Percentiles rank a stretch among this genome's conserved stretches.
Conservation (phyloP, 2,797 vertebrate genomes). For the Chaenodraco wilsoni region DNA sequence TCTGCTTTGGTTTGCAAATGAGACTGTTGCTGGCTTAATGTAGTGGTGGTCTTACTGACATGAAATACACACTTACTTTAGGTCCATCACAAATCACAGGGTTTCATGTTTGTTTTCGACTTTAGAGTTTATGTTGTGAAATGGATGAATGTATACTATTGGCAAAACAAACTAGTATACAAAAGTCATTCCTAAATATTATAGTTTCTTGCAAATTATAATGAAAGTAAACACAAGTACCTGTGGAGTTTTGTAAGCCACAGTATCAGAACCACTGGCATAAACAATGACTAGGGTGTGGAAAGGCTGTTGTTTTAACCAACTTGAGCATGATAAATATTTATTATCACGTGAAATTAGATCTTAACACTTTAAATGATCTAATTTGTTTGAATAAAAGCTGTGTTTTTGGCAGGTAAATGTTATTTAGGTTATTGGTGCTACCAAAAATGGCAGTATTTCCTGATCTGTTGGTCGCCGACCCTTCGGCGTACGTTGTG, state of each 20-base stretch:
- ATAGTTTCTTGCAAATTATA: neutral
- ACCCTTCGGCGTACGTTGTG: slow-evolving; percentile 81
- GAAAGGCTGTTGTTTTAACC: neutral
- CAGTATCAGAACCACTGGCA: neutral
- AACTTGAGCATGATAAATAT: neutral
- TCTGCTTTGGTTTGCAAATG: slow-evolving; percentile 72
- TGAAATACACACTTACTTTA: neutral
- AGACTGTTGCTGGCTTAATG: slow-evolving; percentile 27
- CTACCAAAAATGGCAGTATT: slow-evolving; percentile 76
- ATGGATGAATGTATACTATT: too few relatives aligned
- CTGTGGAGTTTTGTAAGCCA: neutral
- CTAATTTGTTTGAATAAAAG: neutral
- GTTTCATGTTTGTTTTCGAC: neutral
- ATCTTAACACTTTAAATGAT: neutral
- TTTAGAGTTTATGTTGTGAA: neutral
- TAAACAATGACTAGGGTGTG: neutral
- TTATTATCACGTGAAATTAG: neutral
- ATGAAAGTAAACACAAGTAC: neutral
- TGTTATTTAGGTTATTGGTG: slow-evolving; percentile 7
- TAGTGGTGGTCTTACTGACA: slow-evolving; percentile 19
- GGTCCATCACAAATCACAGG: neutral
- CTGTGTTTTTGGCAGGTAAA: slow-evolving; percentile 26
- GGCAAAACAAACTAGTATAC: too few relatives aligned
- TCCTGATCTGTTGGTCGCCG: slow-evolving; percentile 71
- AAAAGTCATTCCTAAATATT: neutral